These are phyloP conservation scores for Petroica traversi DNA, from an alignment of 2,113 vertebrate genomes.

Conservation along the genomic window DNA sequence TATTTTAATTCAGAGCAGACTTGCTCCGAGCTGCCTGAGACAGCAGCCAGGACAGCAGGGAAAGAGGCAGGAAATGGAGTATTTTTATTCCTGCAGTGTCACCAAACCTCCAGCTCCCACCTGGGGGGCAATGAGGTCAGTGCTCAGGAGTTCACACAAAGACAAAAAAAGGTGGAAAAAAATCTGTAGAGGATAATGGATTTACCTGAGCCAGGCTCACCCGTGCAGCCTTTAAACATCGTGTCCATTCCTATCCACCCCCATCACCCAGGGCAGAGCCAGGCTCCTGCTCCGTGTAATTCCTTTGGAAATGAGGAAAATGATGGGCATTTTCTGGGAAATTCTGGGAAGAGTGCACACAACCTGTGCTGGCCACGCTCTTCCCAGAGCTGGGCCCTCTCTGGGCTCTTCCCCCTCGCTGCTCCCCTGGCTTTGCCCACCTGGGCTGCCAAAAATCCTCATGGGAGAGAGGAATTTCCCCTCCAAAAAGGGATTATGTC, in stretches of 20 bases:
- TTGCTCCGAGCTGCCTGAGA: background rate
- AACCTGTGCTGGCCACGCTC: background rate
- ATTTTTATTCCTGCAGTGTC: background rate
- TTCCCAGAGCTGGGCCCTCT: background rate
- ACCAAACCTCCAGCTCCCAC: background rate
- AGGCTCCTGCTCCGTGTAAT: background rate
- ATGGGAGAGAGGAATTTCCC: background rate
- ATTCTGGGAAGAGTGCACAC: background rate
- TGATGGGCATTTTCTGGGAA: rapidly evolving
- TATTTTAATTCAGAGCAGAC: background rate
- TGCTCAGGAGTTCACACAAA: background rate
- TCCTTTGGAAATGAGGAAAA: background rate
- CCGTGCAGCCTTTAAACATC: background rate
- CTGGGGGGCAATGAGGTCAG: background rate
- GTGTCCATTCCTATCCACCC: rapidly evolving
- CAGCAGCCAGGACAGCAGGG: background rate
- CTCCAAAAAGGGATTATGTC: background rate
- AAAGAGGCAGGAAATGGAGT: background rate
- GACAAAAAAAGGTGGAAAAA: background rate
- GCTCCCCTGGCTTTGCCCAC: background rate
- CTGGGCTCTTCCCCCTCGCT: background rate
- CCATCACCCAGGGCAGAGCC: background rate
- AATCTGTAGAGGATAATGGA: background rate
- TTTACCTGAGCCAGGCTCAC: background rate
- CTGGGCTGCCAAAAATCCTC: rapidly evolving